These are phyloP conservation scores for Sanderia malayensis DNA, from an alignment of 30 jellyfish, hydroid and myxozoan genomes.

Conservation along the genomic window DNA sequence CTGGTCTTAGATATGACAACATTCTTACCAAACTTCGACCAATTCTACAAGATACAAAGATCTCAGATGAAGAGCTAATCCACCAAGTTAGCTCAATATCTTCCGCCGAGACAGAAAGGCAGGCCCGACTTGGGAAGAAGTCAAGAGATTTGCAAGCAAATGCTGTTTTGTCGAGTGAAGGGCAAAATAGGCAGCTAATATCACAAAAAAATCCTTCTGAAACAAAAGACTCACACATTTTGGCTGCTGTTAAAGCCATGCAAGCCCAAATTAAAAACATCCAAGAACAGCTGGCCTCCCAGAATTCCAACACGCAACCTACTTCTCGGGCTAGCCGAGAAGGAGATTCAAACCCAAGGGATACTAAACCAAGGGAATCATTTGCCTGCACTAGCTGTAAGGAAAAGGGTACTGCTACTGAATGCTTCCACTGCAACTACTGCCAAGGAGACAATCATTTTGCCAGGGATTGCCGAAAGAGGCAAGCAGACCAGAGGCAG, in stretches of 20 bases:
- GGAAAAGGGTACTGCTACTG: slow-evolving; percentile 22
- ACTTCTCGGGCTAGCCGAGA: background rate
- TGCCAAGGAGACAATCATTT: slow-evolving; percentile 14
- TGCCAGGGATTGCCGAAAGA: slow-evolving; percentile 11
- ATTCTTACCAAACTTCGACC: slow-evolving; percentile 24
- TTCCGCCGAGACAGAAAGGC: slow-evolving; percentile 17
- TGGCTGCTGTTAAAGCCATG: slow-evolving; percentile 28
- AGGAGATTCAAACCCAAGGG: slow-evolving; percentile 6
- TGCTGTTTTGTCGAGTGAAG: slow-evolving; percentile 1
- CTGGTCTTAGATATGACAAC: slow-evolving; percentile 14
- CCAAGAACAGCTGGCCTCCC: slow-evolving; percentile 19
- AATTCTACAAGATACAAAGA: slow-evolving; percentile 1
- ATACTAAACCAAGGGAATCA: background rate
- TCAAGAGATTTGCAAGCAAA: background rate
- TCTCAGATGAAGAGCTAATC: slow-evolving; percentile 25
- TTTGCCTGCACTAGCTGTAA: slow-evolving; percentile 12
- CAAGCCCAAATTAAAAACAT: no score
- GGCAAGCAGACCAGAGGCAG: slow-evolving; percentile 23
- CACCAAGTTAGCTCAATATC: slow-evolving; percentile 19
- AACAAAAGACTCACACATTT: slow-evolving; percentile 7
- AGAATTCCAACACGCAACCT: background rate
- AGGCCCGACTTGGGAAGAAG: slow-evolving; percentile 19
- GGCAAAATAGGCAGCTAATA: background rate
- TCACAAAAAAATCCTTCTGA: background rate
- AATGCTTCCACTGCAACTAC: slow-evolving; percentile 10